Evolutionary conservation across 2,797 vertebrate species (phyloP), one percentile per base, ranked within the genome.

Genomic region (Podargus strigoides): DNA sequence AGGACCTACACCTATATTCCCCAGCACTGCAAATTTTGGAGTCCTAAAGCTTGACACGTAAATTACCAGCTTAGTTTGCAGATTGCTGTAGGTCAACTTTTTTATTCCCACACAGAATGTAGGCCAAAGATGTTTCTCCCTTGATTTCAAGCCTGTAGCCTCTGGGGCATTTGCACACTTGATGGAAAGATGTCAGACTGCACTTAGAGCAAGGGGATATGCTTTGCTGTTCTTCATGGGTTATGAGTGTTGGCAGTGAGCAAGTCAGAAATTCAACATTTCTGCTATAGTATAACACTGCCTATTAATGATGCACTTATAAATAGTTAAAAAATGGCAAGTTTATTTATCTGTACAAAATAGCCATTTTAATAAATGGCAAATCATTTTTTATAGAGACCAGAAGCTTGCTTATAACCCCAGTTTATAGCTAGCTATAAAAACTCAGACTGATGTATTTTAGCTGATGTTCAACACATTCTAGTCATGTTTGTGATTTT

Each of bases 311-410:
- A 67, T 67, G 50, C 44, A 32, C 44, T 88, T 90, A 55, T 15
- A 90, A 93, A 70, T 67, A 76, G 41, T 86, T 62, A 91, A 73
- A 88, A 82, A 91, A 77, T 8, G 28, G 16, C 6, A 27, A 1
- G 3, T 74, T 90, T 91, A 58, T 93, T 94, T 94, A 62, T 76
- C 44, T 32, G 12, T 42, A 67, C 0, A 2, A 66, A 95, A n/a
- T 6, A 67, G 17, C 36, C 52, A 21, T 80, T 91, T 92, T 85
- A 89, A 92, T 85, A 94, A 73, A 85, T 14, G 52, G 70, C 41
- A 90, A 88, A 87, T 80, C 17, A 9, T 76, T 95, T 95, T 94
- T 95, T 92, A 93, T 49, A 42, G 83, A 80, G 83, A 59, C 37
- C 86, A 95, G 85, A 62, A 89, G 47, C 17, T 69, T 85, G 63